Conservation (phyloP, 2,797 vertebrate genomes). For the Ambastaia sidthimunki region DNA sequence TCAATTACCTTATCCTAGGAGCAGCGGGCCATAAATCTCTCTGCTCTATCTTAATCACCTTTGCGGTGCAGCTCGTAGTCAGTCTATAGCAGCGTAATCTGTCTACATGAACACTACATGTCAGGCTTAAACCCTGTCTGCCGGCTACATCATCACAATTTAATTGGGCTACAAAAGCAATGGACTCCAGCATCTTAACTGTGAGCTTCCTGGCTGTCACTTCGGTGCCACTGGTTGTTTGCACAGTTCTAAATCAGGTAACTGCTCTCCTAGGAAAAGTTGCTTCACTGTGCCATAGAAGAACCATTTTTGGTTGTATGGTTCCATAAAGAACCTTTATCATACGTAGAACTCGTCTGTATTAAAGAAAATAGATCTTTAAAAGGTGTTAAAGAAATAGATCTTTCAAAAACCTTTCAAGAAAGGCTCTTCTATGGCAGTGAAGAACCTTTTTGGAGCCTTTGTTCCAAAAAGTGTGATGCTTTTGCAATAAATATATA, state of each 20-base stretch:
- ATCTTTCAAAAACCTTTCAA: no score
- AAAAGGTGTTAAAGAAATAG: no score
- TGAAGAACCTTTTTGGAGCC: no score
- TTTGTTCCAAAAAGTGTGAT: not conserved
- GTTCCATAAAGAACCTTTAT: no score
- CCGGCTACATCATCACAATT: conserved; percentile 36
- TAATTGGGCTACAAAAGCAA: conserved; percentile 41
- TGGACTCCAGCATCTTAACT: not conserved
- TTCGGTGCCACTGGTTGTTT: not conserved
- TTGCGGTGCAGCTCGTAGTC: conserved; percentile 24
- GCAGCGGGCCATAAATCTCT: conserved; percentile 42
- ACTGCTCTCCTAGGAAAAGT: not conserved
- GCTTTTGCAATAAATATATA: not conserved
- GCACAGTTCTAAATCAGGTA: not conserved
- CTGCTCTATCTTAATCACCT: conserved; percentile 49
- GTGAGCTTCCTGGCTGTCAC: not conserved
- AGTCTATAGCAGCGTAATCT: conserved; percentile 38
- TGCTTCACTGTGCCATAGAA: no score
- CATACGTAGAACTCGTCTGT: no score
- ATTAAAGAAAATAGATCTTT: no score
- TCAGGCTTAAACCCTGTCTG: conserved; percentile 36
- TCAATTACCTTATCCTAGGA: conserved; percentile 49
- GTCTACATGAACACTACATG: conserved; percentile 38
- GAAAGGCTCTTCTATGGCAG: no score
- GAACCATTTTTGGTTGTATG: no score